Percentiles rank a stretch among this genome's conserved stretches.
These are phyloP conservation scores for Neoaliturus tenellus DNA, from an alignment of 2,888 invertebrate genomes.

Conservation along the genomic window DNA sequence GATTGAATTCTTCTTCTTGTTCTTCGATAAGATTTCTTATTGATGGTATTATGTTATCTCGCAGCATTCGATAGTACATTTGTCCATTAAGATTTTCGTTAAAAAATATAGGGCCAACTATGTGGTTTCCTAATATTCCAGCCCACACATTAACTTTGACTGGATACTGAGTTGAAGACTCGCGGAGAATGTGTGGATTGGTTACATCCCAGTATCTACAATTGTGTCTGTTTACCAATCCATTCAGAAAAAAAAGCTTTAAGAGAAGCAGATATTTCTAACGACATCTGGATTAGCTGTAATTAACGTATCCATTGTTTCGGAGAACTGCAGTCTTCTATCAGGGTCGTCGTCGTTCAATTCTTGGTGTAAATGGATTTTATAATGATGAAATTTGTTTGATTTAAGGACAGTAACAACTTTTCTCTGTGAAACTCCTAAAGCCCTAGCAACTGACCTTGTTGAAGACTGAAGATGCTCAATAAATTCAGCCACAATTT, in stretches of 20 bases:
- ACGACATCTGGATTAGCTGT: background rate
- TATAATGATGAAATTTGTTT: slow-evolving; percentile 14
- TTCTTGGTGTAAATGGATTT: slow-evolving; percentile 1
- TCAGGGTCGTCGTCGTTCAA: slow-evolving; percentile 13
- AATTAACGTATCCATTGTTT: slow-evolving; percentile 5
- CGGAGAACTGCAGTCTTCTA: slow-evolving; percentile 7
- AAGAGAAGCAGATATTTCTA: background rate
- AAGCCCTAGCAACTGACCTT: slow-evolving; percentile 3
- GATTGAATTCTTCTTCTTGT: background rate
- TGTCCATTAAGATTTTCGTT: too few species aligned
- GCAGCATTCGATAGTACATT: background rate
- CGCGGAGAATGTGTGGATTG: slow-evolving; percentile 5
- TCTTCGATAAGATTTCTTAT: background rate
- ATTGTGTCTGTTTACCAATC: slow-evolving; percentile 12
- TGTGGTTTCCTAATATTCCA: slow-evolving; percentile 24
- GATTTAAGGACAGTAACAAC: background rate
- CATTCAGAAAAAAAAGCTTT: slow-evolving; percentile 1
- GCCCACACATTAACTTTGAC: slow-evolving; percentile 12
- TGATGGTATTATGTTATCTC: background rate
- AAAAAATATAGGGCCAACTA: slow-evolving; percentile 1
- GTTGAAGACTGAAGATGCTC: slow-evolving; percentile 18
- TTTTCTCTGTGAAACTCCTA: slow-evolving; percentile 25
- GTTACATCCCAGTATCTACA: slow-evolving; percentile 28
- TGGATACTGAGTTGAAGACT: background rate
- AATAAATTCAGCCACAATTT: background rate